Base-by-base conservation (phyloP, 2,797 vertebrate genomes). In the Sebastes hubbsi region DNA sequence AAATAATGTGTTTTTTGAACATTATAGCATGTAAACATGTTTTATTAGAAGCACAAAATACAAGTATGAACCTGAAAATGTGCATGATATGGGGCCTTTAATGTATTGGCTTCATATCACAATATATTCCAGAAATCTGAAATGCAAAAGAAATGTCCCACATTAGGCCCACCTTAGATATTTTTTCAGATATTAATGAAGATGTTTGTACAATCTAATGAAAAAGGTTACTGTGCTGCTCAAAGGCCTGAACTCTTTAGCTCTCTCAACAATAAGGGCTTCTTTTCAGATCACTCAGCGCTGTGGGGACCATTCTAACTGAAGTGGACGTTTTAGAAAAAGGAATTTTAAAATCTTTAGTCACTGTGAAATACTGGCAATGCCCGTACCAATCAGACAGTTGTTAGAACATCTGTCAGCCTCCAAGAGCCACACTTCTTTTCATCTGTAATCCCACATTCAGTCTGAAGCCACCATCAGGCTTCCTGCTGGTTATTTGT, bases 231-330 rank as follows among this genome's bases (percentile, higher is more conserved):
- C 4, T 9, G 4, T 46, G 25, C 59, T 58, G 59, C 25, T 61
- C 16, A 58, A 3, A 54, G 52, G 52, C 52, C n/a, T 11, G n/a
- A 55, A 55, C 22, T 55, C 52, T 55, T 22, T 55, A 24, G 22
- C 52, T 24, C 52, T 55, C 52, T 55, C 20, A 55, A 54, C 20
- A 54, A 54, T 22, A 24, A 55, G 52, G 52, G 9, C 9, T 22
- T 16, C 4, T 22, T 56, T 56, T 56, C n/a, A 25, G 22, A 12
- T 56, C 54, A 13, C 13, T 54, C n/a, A 22, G 22, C 6, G 4
- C 52, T n/a, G 36, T 38, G 36, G 13, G 30, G 81, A 55, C 70
- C 52, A 34, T 42, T 76, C 63, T 59, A 73, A 59, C 63, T 80
- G 52, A 62, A 62, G 46, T 34, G 60, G 60, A 46, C 34, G 24